These are phyloP conservation scores for Drosophila watanabei DNA, from an alignment of 1,140 invertebrate genomes.

Conservation along the genomic window DNA sequence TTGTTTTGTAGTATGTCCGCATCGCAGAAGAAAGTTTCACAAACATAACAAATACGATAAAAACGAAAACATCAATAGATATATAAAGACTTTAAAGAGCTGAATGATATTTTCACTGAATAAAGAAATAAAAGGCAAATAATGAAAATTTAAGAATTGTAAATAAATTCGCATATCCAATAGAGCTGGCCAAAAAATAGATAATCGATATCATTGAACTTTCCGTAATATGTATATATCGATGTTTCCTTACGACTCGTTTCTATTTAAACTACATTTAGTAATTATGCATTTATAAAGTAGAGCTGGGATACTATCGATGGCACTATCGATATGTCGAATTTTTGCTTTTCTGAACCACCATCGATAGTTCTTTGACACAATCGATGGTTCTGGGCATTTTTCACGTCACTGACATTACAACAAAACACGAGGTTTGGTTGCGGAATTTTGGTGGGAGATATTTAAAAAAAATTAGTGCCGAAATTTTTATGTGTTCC, in stretches of 20 bases:
- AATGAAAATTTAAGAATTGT: neutral
- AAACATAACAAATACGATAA: neutral
- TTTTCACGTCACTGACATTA: no score
- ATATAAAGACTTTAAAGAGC: neutral
- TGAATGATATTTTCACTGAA: neutral
- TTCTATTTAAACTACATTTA: neutral
- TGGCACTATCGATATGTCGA: no score
- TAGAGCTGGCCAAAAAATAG: neutral
- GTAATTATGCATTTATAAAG: neutral
- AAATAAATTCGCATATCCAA: neutral
- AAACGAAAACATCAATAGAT: neutral
- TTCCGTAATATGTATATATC: neutral
- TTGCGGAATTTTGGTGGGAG: no score
- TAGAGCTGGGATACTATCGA: no score
- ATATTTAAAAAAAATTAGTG: no score
- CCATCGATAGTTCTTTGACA: no score
- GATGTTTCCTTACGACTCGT: neutral
- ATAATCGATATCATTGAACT: neutral
- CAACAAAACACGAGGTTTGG: no score
- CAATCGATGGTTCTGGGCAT: no score
- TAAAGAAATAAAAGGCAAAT: no score
- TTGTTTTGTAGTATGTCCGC: constrained; percentile 35
- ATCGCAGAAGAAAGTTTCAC: constrained; percentile 28
- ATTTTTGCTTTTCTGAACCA: no score
- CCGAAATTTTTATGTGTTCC: no score